Conservation (phyloP, 2,888 invertebrate species). For the Coleophora flavipennella region DNA sequence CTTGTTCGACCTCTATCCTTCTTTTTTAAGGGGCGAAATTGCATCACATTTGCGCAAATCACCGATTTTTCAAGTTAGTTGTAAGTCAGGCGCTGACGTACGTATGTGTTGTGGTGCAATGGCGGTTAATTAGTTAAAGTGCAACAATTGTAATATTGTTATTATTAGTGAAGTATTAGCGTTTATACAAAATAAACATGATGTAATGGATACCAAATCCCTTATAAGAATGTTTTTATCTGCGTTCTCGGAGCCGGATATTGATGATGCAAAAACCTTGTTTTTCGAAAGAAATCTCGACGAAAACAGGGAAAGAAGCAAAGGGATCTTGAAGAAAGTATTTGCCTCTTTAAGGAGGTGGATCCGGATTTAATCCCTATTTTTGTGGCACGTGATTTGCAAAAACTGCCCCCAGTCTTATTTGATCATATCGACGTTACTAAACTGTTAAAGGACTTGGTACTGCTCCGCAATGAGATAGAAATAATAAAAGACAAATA, state of each 20-base stretch:
- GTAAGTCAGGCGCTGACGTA: not conserved
- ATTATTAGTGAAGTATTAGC: no score
- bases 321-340: constrained; percentile 14
- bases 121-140: constrained; percentile 3
- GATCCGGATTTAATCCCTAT: constrained; percentile 12
- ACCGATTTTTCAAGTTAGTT: no score
- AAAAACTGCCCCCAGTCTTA: constrained; percentile 13
- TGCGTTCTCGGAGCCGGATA: constrained; percentile 12
- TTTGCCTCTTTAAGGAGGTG: constrained; percentile 8
- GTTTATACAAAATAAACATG: constrained; percentile 10
- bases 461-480: constrained; percentile 6
- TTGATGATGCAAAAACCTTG: constrained; percentile 10
- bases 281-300: constrained; percentile 11
- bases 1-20: no score
- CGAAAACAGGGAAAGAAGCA: constrained; percentile 7
- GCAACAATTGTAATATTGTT: constrained; percentile 10
- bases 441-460: constrained; percentile 9
- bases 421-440: constrained; percentile 14
- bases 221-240: constrained; percentile 9
- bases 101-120: not conserved
- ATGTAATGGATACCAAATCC: constrained; percentile 14
- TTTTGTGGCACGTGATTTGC: constrained; percentile 12
- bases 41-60: no score
- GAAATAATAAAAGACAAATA: constrained; percentile 6
- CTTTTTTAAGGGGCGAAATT: no score